These are phyloP conservation scores for Xylophagus ater DNA, from an alignment of 2,888 invertebrate species.

Conservation along the genomic window DNA sequence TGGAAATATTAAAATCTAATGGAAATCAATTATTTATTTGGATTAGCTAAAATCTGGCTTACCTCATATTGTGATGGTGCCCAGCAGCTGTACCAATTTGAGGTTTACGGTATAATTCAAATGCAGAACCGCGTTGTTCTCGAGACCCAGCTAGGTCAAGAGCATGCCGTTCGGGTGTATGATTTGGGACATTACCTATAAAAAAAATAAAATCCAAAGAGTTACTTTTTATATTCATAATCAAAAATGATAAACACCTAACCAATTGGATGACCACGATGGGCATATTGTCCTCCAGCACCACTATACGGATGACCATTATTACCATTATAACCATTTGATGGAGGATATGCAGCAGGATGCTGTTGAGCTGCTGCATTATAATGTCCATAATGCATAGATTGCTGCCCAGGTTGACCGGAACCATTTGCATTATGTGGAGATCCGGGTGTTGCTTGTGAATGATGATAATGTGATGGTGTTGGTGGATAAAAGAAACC, in stretches of 20 bases:
- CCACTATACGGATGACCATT: conserved; percentile 20
- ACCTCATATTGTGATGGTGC: conserved; percentile 73
- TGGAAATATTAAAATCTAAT: too few species aligned
- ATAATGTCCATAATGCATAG: conserved; percentile 23
- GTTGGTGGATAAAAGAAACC: conserved; percentile 39
- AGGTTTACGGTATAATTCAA: conserved; percentile 86
- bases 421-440: conserved; percentile 19
- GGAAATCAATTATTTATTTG: too few species aligned
- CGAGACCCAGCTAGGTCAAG: conserved; percentile 69
- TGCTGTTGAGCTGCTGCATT: conserved; percentile 35
- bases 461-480: conserved; percentile 37
- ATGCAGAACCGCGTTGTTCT: conserved; percentile 88
- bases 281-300: conserved; percentile 34
- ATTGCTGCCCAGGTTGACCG: conserved; percentile 19
- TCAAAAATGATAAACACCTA: conserved; percentile 6
- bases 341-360: conserved; percentile 26
- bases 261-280: conserved; percentile 38
- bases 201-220: not conserved
- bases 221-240: not conserved
- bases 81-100: conserved; percentile 42
- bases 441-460: conserved; percentile 28
- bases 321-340: conserved; percentile 31
- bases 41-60: conserved; percentile 25
- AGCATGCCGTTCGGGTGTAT: conserved; percentile 37
- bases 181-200: conserved; percentile 32